These are phyloP conservation scores for Hemicordylus capensis DNA, from an alignment of 2,113 vertebrate genomes.

Conservation along the genomic window DNA sequence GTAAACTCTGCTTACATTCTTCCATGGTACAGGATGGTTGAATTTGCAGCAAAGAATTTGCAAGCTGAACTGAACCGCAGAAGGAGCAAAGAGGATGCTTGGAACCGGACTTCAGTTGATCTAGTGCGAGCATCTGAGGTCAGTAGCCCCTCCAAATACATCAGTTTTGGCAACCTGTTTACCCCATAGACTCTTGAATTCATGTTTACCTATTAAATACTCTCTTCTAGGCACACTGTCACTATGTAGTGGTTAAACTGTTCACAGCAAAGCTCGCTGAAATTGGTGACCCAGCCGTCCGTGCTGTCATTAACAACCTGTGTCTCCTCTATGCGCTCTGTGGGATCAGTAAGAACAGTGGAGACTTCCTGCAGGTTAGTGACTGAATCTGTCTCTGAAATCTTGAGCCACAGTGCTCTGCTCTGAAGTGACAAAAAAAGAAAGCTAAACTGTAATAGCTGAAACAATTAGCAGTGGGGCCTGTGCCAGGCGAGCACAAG, in stretches of 20 bases:
- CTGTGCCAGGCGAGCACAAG: background rate
- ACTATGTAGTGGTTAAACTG: constrained; percentile 92
- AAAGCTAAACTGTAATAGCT: too few species aligned
- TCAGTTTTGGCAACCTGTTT: accelerated
- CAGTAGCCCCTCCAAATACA: constrained; percentile 44
- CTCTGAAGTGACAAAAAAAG: background rate
- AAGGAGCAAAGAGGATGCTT: constrained; percentile 89
- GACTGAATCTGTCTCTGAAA: background rate
- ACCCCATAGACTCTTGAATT: background rate
- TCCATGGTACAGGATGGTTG: constrained; percentile 81
- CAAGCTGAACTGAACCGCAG: constrained; percentile 84
- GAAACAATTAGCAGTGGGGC: accelerated
- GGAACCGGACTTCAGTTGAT: constrained; percentile 93
- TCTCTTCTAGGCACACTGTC: constrained; percentile 89
- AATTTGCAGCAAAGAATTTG: constrained; percentile 88
- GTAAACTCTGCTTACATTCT: background rate
- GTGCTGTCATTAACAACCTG: constrained; percentile 82
- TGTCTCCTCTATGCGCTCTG: constrained; percentile 88
- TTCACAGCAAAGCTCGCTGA: constrained; percentile 86
- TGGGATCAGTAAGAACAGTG: constrained; percentile 85
- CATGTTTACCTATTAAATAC: background rate
- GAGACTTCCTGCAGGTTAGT: constrained; percentile 92
- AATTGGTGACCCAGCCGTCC: constrained; percentile 77
- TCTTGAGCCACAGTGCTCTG: background rate
- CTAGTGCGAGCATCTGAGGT: constrained; percentile 94